Base-by-base conservation (phyloP, 2,888 invertebrate species). In the Stenodera caucasica region DNA sequence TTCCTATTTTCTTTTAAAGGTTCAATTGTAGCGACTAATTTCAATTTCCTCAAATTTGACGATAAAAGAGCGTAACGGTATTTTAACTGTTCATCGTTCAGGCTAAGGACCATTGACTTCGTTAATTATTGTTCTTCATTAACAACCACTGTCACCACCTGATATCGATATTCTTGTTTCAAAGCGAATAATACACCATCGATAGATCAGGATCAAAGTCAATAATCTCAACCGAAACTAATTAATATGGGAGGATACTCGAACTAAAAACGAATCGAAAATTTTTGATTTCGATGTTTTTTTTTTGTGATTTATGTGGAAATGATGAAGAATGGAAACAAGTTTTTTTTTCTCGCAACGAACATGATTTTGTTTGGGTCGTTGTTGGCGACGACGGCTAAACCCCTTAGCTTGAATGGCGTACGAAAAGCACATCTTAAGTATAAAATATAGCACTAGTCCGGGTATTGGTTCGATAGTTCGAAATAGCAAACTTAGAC, bases 201-300 rank as follows among this genome's bases (percentile, higher is more conserved):
- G 61, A 57, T 61, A 51, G 26, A 45, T 49, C 14, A 53, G 57
- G 61, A 61, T 61, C 61, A 61, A 61, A 61, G 61, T 49, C 30
- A 53, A 23, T 30, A 30, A 55, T 21, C 29, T 57, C 52, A 57
- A 37, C 40, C 52, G 29, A 35, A 29, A 26, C 5, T 26, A 26
- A 26, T 26, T 26, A 26, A 5, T 5, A 26, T 26, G 26, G 2
- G 2, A 5, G 5, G 26, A 26, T 2, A 26, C 2, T 26, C 26
- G 26, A 5, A 26, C 5, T 26, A 5, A 26, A 26, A 4, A 26
- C 26, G 3, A 26, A 26, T 26, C 5, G 5, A 5, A 26, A 26
- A n/a, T n/a, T 26, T 26, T 26, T 26, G 2, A 26, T 26, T 26
- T 2, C 5, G 2, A 26, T 26, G 30, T 30, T 30, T 30, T 30